A percentile compares a stretch with the other conserved stretches of the same genome.
phyloP scores from a whole-genome alignment of 1,140 invertebrate species.

The Drosophila sp. region DNA sequence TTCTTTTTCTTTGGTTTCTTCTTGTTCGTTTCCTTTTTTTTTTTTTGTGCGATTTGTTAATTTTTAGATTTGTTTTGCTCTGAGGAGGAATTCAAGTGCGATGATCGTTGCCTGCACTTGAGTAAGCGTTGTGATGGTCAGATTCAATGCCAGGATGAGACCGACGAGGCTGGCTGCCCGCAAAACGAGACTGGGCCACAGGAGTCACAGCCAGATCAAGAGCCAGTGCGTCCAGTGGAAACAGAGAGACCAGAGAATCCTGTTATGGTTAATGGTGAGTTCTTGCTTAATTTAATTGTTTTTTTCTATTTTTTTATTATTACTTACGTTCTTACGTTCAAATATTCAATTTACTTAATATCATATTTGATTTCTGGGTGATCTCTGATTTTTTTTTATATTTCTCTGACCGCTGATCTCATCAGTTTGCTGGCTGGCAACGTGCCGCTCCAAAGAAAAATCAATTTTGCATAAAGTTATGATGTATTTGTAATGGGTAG shows the following conservation, averaged over 20 bases:
- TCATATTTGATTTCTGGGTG: slow-evolving; percentile 20
- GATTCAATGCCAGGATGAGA: slow-evolving; percentile 83
- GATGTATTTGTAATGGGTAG: neutral
- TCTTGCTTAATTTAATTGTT: slow-evolving; percentile 14
- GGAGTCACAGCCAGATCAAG: neutral
- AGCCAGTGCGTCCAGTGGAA: neutral
- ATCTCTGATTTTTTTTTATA: neutral
- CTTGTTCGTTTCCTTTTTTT: slow-evolving; percentile 30
- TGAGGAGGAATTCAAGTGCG: slow-evolving; percentile 86
- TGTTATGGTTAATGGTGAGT: neutral
- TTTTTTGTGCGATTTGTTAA: neutral
- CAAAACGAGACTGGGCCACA: neutral
- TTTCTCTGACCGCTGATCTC: slow-evolving; percentile 5
- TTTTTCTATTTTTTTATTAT: neutral
- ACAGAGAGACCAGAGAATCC: no score
- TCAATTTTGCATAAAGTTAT: slow-evolving; percentile 23
- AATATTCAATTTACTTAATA: neutral
- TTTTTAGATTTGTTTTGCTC: slow-evolving; percentile 81
- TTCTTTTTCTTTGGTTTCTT: slow-evolving; percentile 14
- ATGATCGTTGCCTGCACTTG: slow-evolving; percentile 84
- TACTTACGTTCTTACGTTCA: neutral
- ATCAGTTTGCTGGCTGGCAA: slow-evolving; percentile 25
- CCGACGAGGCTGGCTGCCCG: slow-evolving; percentile 86
- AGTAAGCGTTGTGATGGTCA: slow-evolving; percentile 84
- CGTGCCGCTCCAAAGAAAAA: slow-evolving; percentile 25